A percentile compares a stretch with the other conserved stretches of the same genome.
These are phyloP conservation scores for Dendroctonus ponderosae DNA, from an alignment of 1,140 invertebrate genomes.

Conservation along the genomic window DNA sequence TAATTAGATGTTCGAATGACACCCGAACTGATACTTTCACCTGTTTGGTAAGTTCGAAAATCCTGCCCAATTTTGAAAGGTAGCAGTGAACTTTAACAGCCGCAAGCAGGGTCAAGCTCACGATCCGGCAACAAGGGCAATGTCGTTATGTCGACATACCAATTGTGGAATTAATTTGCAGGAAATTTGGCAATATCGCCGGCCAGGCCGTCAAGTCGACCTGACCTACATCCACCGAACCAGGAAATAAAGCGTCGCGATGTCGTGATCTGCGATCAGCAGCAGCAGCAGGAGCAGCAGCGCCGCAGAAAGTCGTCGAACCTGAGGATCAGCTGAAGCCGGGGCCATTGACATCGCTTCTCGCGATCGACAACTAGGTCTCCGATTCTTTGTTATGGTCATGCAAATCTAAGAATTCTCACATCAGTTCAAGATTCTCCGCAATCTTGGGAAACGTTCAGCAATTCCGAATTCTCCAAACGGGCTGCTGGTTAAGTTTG, in stretches of 20 bases:
- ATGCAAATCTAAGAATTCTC: conserved; percentile 21
- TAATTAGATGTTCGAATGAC: too few species aligned
- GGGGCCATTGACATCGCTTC: conserved; percentile 44
- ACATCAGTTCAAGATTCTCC: conserved; percentile 14
- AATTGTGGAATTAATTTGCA: conserved; percentile 14
- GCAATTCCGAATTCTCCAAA: not conserved
- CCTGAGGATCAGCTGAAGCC: conserved; percentile 48
- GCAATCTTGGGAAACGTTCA: conserved; percentile 16
- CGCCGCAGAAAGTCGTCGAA: conserved; percentile 45
- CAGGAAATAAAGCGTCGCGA: conserved; percentile 48
- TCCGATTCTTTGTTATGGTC: conserved; percentile 27
- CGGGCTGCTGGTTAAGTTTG: too few species aligned
- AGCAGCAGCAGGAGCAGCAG: conserved; percentile 22
- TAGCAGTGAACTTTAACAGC: conserved; percentile 1
- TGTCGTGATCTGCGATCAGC: conserved; percentile 36
- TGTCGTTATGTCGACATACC: too few species aligned
- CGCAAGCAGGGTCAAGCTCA: conserved; percentile 14
- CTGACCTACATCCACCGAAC: conserved; percentile 49
- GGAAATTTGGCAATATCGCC: conserved; percentile 34
- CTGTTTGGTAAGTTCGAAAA: not conserved
- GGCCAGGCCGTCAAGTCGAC: conserved; percentile 37
- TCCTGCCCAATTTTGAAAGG: not conserved
- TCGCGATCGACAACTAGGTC: conserved; percentile 42
- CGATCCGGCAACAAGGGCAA: conserved; percentile 5
- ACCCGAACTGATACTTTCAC: too few species aligned